phyloP scores from a whole-genome alignment of 2,797 vertebrate species.

The Hylomyscus alleni region DNA sequence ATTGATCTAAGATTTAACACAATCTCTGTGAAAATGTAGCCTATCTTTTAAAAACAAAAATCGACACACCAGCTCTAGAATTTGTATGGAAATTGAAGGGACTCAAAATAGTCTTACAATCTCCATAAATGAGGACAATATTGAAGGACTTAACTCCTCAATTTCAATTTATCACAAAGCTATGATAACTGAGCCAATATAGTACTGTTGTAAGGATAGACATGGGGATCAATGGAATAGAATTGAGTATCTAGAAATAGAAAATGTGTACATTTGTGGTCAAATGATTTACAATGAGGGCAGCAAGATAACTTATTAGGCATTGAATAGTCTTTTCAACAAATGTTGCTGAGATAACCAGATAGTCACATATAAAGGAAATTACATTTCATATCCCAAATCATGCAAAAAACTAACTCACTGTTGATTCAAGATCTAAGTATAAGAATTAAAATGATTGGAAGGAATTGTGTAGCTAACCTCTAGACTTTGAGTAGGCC shows the following conservation, averaged over 20 bases:
- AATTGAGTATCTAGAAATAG: neutral
- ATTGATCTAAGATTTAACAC: conserved; percentile 3
- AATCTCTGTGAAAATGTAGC: conserved; percentile 26
- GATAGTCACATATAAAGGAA: neutral
- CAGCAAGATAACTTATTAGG: neutral
- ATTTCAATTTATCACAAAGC: conserved; percentile 22
- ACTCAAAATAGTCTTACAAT: neutral
- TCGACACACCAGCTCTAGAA: conserved; percentile 35
- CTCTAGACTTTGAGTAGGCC: neutral
- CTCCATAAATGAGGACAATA: conserved; percentile 23
- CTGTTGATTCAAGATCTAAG: neutral
- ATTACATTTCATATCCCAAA: neutral
- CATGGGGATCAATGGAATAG: neutral
- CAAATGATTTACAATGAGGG: neutral
- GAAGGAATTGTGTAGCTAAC: neutral
- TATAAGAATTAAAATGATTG: conserved; percentile 22
- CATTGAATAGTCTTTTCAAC: neutral
- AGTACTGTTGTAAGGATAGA: neutral
- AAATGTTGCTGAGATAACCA: neutral
- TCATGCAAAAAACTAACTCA: neutral
- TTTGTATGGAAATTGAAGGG: conserved; percentile 30
- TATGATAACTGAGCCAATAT: neutral
- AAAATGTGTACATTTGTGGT: neutral
- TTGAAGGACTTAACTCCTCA: neutral
- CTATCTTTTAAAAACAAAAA: neutral